phyloP scores from a whole-genome alignment of 2,113 vertebrate genomes.

The Tringa solitaria region DNA sequence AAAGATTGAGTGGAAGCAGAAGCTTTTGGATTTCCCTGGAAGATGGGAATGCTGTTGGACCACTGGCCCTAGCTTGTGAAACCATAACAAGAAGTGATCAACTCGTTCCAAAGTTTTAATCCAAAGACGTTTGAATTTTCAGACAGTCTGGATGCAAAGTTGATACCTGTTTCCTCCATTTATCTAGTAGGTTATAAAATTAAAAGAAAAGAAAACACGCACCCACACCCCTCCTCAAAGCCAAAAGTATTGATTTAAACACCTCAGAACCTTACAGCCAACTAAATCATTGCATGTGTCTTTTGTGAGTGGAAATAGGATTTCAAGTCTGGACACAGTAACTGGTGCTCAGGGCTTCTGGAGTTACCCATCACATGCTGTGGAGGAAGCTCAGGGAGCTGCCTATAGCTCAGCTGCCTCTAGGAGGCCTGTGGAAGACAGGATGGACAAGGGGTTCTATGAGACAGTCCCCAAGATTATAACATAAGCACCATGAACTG shows the following conservation, averaged over 20 bases:
- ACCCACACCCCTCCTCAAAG: neutral
- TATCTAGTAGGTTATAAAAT: neutral
- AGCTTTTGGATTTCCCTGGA: neutral
- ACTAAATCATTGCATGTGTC: neutral
- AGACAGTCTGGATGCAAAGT: neutral
- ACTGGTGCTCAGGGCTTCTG: neutral
- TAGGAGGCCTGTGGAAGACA: neutral
- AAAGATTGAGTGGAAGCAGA: neutral
- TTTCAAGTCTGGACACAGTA: neutral
- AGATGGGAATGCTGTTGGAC: neutral
- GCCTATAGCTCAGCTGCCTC: neutral
- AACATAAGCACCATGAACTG: neutral
- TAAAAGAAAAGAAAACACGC: neutral
- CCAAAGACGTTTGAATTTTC: neutral
- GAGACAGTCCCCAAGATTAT: neutral
- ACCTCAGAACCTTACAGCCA: neutral
- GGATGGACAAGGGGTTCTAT: fast-evolving
- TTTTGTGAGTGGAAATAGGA: neutral
- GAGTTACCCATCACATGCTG: neutral
- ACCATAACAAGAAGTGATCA: neutral
- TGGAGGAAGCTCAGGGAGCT: fast-evolving
- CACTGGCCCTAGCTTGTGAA: neutral
- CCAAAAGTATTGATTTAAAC: neutral
- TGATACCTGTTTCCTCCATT: neutral
- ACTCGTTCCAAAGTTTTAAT: neutral